phyloP scores from a whole-genome alignment of 2,888 invertebrate species.

The Leptogaster cylindrica region DNA sequence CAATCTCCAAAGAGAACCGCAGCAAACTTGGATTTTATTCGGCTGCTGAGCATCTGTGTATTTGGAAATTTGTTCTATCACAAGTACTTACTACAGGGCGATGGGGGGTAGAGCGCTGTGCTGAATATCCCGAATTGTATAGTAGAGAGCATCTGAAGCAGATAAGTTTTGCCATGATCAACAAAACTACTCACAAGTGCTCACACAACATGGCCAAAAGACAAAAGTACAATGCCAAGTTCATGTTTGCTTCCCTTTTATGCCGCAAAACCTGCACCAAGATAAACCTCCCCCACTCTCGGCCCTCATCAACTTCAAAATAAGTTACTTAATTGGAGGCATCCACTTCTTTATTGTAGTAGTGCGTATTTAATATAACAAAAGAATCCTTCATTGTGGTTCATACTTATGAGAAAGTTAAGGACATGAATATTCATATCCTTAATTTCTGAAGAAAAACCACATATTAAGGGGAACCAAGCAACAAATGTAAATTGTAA shows the following conservation, averaged over 20 bases:
- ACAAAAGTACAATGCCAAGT: background rate
- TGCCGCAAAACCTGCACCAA: background rate
- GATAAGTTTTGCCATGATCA: background rate
- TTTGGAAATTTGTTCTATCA: background rate
- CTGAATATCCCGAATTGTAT: too few relatives aligned
- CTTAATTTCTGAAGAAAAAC: too few relatives aligned
- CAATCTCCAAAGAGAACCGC: conserved; percentile 2
- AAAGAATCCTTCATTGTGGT: too few relatives aligned
- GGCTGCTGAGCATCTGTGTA: background rate
- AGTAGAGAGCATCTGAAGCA: background rate
- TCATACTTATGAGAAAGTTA: too few relatives aligned
- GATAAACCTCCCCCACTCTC: background rate
- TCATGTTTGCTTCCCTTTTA: background rate
- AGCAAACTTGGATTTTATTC: background rate
- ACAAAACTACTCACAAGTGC: background rate
- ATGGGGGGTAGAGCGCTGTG: too few relatives aligned
- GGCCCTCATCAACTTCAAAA: background rate
- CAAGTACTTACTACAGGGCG: too few relatives aligned
- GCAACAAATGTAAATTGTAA: too few relatives aligned
- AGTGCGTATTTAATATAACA: too few relatives aligned
- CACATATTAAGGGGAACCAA: too few relatives aligned
- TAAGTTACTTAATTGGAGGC: background rate
- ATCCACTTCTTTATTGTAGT: too few relatives aligned
- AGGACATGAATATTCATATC: too few relatives aligned
- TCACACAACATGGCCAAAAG: background rate